A percentile compares a stretch with the other conserved stretches of the same genome.
Evolutionary conservation across 2,797 vertebrate genomes (phyloP).

Genomic region (Arrhamphus sclerolepis): DNA sequence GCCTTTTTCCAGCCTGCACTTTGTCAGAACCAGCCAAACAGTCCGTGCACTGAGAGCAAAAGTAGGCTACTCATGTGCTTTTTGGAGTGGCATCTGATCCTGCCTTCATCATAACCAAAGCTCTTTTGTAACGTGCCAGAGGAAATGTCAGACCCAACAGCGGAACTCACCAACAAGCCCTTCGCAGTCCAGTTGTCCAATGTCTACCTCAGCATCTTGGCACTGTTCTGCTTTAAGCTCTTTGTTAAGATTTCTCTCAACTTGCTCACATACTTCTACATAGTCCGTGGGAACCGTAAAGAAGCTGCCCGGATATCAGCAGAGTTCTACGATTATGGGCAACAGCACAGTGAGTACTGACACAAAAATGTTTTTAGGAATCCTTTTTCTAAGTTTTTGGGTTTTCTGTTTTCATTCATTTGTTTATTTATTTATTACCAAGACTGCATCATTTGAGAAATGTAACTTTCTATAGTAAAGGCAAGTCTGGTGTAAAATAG

Average conservation of each 20-base stretch:
- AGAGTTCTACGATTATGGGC: slow-evolving; percentile 92
- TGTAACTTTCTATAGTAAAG: background rate
- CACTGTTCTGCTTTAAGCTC: slow-evolving; percentile 97
- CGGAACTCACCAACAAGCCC: slow-evolving; percentile 84
- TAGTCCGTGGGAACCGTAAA: slow-evolving; percentile 94
- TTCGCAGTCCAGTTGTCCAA: slow-evolving; percentile 91
- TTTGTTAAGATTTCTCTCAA: slow-evolving; percentile 97
- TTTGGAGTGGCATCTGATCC: slow-evolving; percentile 61
- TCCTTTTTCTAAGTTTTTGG: background rate
- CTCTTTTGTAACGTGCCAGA: slow-evolving; percentile 49
- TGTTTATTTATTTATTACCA: background rate
- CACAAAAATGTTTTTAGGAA: background rate
- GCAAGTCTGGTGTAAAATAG: background rate
- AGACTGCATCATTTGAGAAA: background rate
- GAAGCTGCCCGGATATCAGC: slow-evolving; percentile 95
- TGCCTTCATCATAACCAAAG: slow-evolving; percentile 50
- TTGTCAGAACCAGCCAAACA: slow-evolving; percentile 53
- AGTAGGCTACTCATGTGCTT: slow-evolving; percentile 46
- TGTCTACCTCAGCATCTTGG: slow-evolving; percentile 96
- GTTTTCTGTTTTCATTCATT: background rate
- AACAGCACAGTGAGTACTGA: slow-evolving; percentile 86
- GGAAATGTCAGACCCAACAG: slow-evolving; percentile 89
- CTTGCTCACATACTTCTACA: slow-evolving; percentile 95
- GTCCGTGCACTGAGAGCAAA: slow-evolving; percentile 51
- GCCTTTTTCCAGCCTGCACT: slow-evolving; percentile 57